These are phyloP conservation scores for Drosophila testacea DNA, from an alignment of 2,888 invertebrate species.

Conservation along the genomic window DNA sequence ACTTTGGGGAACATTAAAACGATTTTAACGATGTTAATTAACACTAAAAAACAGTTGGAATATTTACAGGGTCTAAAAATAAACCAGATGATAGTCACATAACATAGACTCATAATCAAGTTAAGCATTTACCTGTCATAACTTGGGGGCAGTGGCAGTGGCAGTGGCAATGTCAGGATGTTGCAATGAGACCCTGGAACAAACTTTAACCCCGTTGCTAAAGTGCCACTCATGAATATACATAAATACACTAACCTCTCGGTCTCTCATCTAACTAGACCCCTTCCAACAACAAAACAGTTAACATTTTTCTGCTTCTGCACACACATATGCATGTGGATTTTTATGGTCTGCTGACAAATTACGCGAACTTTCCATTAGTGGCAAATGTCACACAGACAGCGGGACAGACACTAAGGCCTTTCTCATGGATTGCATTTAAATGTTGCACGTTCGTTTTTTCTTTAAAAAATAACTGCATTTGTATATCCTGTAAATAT, in stretches of 20 bases:
- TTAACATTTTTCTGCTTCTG: slow-evolving; percentile 60
- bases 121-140: slow-evolving; percentile 31
- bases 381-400: slow-evolving; percentile 41
- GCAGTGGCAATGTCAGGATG: not conserved
- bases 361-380: slow-evolving; percentile 76
- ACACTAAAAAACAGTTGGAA: slow-evolving; percentile 25
- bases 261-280: slow-evolving; percentile 7
- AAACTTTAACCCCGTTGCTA: slow-evolving; percentile 67
- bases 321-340: not conserved
- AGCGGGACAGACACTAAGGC: slow-evolving; percentile 11
- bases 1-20: slow-evolving; percentile 5
- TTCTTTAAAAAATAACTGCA: not conserved
- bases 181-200: slow-evolving; percentile 51
- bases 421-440: slow-evolving; percentile 43
- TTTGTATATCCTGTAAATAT: not conserved
- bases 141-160: not conserved
- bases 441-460: slow-evolving; percentile 21
- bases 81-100: slow-evolving; percentile 19
- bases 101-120: slow-evolving; percentile 31
- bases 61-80: not conserved
- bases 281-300: slow-evolving; percentile 57
- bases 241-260: slow-evolving; percentile 33
- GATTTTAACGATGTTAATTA: slow-evolving; percentile 61
- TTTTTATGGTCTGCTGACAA: slow-evolving; percentile 77
- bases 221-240: slow-evolving; percentile 54